phyloP scores from a whole-genome alignment of 92 coral and sea anemone genomes.

The Umimayanthus kanabou region DNA sequence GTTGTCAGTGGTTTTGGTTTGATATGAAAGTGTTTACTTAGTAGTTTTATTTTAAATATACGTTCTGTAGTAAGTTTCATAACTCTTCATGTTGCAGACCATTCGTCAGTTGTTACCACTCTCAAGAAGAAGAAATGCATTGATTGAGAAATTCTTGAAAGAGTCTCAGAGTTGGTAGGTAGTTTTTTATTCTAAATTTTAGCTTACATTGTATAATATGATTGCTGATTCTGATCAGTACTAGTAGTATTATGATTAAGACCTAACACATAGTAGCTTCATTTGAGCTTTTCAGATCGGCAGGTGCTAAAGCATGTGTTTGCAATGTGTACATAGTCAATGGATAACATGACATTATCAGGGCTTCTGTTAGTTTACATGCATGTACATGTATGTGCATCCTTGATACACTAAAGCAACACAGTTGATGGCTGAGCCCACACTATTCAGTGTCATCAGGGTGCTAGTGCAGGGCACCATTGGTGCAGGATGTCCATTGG shows the following conservation, averaged over 20 bases:
- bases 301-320: background rate
- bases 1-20: too few relatives aligned
- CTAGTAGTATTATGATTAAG: background rate
- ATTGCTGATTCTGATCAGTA: background rate
- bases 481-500: too few relatives aligned
- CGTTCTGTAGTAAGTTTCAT: background rate
- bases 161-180: slow-evolving; percentile 89
- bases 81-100: slow-evolving; percentile 47
- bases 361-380: background rate
- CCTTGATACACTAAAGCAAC: background rate
- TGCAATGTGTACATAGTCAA: background rate
- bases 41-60: background rate
- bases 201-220: background rate
- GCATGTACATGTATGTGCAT: background rate
- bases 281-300: background rate
- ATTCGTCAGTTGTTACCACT: slow-evolving; percentile 93
- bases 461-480: too few relatives aligned
- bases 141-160: slow-evolving; percentile 87
- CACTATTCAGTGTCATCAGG: too few relatives aligned
- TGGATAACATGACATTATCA: background rate
- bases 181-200: background rate
- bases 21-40: too few relatives aligned
- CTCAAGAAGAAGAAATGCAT: slow-evolving; percentile 82
- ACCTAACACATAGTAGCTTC: background rate
- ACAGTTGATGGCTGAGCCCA: too few relatives aligned